phyloP scores from a whole-genome alignment of 2,888 invertebrate genomes.

The Muscina levida region DNA sequence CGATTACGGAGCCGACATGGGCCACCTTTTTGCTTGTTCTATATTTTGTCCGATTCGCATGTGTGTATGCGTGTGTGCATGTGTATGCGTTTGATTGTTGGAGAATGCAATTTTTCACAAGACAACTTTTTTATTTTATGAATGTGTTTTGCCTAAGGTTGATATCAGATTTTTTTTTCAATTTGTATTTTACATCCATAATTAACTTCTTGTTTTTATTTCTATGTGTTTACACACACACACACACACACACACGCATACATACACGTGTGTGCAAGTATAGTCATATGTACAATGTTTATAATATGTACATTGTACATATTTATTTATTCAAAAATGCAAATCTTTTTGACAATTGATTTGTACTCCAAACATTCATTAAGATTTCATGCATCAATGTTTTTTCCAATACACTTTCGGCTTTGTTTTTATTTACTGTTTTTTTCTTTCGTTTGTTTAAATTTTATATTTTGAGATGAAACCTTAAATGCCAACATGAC shows the following conservation, averaged over 20 bases:
- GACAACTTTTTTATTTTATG: conserved; percentile 17
- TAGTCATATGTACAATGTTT: too few species aligned
- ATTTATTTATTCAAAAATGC: conserved; percentile 44
- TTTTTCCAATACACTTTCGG: conserved; percentile 3
- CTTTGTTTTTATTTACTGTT: not conserved
- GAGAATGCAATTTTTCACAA: not conserved
- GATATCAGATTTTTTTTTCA: not conserved
- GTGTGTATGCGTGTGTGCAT: not conserved
- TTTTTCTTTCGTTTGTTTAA: not conserved
- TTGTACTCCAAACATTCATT: conserved; percentile 23
- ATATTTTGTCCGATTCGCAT: not conserved
- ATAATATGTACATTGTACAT: conserved; percentile 26
- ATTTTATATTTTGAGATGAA: conserved; percentile 20
- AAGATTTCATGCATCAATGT: conserved; percentile 11
- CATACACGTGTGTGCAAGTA: not conserved
- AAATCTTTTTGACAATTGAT: conserved; percentile 58
- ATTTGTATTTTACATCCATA: conserved; percentile 2
- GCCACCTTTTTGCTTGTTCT: too few species aligned
- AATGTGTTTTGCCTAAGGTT: conserved; percentile 14
- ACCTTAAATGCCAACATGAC: not conserved
- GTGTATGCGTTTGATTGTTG: conserved; percentile 18
- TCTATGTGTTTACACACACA: not conserved
- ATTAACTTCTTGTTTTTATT: not conserved
- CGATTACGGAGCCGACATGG: too few species aligned
- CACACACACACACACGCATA: not conserved